Evolutionary conservation across 2,113 vertebrate species (phyloP), one percentile per base, ranked within the genome.

Genomic region (Podarcis muralis): DNA sequence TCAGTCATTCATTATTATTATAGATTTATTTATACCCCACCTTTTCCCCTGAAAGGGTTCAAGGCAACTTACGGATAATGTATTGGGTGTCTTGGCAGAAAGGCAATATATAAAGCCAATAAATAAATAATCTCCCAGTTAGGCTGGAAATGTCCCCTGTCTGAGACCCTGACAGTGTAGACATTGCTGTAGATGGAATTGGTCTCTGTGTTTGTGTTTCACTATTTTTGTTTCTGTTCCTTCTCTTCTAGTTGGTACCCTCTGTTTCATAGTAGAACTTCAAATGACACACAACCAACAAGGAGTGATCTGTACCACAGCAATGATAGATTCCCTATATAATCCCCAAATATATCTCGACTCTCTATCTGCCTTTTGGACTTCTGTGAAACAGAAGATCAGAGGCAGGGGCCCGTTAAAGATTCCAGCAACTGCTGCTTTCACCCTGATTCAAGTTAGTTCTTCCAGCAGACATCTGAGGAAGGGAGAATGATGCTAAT

Each of bases 401-500:
- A 87, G n/a, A 57, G 22, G 37, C 15, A 30, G 32, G 23, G 25
- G 3, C 18, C 1, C 5, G 5, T 32, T 72, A 7, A 1, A 20
- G 5, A 6, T 57, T 48, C 16, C 40, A 84, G 48, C 7, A 27
- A 27, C 74, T 7, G 68, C 37, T 65, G 32, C 35, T 72, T 69
- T 27, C 32, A 30, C 53, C 66, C 16, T 66, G 65, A 65, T 13
- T 30, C 66, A 75, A 43, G 30, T 22, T 12, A 16, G 16, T 68
- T 37, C 65, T 43, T 68, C 20, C 27, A 62, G 23, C 37, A 74
- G 15, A 74, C 30, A 25, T 48, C 20, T 32, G n/a, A 53, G 71
- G 37, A 81, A 81, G 57, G 69, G 20, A 86, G 78, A 66, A 37
- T 53, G 69, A 68, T 77, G 43, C 23, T 90, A 43, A 75, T 86